Evolutionary conservation across 2,797 vertebrate genomes (phyloP).

Genomic region (Sebastes minor): DNA sequence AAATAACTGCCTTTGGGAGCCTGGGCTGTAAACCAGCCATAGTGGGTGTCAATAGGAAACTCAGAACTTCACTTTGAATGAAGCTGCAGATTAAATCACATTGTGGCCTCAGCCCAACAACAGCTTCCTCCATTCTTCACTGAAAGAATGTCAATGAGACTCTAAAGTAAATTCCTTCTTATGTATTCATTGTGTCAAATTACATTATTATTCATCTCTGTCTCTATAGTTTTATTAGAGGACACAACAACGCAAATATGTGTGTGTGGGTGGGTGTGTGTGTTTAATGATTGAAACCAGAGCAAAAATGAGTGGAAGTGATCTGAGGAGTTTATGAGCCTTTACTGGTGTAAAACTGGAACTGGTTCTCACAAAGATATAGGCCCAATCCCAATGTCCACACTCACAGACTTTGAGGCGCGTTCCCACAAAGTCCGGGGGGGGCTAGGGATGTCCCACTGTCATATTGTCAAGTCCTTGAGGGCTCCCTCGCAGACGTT

Average conservation of each 20-base stretch:
- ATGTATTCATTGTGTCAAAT: background rate
- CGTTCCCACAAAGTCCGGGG: too few species aligned
- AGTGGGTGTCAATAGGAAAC: background rate
- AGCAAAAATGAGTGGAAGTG: constrained; percentile 13
- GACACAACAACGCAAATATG: background rate
- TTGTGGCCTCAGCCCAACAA: background rate
- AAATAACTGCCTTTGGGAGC: background rate
- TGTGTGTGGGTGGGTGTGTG: background rate
- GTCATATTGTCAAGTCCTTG: too few species aligned
- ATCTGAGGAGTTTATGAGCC: constrained; percentile 19
- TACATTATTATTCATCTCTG: background rate
- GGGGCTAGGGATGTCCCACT: too few species aligned
- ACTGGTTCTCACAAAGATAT: too few species aligned
- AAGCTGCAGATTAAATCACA: constrained; percentile 3
- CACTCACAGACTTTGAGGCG: too few species aligned
- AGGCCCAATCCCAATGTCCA: too few species aligned
- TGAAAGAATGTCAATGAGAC: background rate
- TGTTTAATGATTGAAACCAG: constrained; percentile 4
- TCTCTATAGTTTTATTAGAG: background rate
- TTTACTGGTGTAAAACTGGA: too few species aligned
- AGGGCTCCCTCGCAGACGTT: too few species aligned
- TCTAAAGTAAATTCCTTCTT: background rate
- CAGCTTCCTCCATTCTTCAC: background rate
- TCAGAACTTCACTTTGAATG: background rate
- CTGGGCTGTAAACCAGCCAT: background rate